Conservation (phyloP, 2,888 invertebrate species). For the Elegia similella region DNA sequence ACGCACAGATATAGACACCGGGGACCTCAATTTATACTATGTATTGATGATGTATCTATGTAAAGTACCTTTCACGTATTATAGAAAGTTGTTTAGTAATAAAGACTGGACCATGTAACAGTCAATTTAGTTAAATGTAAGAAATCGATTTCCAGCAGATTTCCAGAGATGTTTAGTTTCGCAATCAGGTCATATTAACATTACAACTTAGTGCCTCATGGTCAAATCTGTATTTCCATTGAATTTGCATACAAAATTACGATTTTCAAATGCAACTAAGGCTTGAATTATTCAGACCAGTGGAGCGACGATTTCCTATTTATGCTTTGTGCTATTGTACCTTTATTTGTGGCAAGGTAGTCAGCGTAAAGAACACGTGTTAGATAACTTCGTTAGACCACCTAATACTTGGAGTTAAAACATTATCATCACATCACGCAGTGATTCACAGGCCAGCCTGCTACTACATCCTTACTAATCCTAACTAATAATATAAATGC, state of each 20-base stretch:
- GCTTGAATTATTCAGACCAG: conserved; percentile 74
- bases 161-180: neutral
- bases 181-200: neutral
- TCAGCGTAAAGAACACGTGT: conserved; percentile 62
- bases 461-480: too few species aligned
- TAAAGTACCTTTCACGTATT: too few species aligned
- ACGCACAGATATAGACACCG: too few species aligned
- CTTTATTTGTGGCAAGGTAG: conserved; percentile 71
- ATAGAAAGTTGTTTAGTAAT: too few species aligned
- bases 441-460: neutral
- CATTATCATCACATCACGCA: neutral
- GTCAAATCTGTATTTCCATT: conserved; percentile 31
- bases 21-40: too few species aligned
- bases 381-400: conserved; percentile 41
- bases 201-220: neutral
- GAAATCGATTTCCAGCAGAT: neutral
- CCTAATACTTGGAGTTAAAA: conserved; percentile 20
- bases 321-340: conserved; percentile 66
- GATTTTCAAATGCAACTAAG: conserved; percentile 74
- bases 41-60: too few species aligned
- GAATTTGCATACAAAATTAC: conserved; percentile 75
- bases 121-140: too few species aligned
- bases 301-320: conserved; percentile 77
- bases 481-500: too few species aligned
- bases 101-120: too few species aligned